Conservation (phyloP, 2,888 invertebrate species). For the Drosophila eohydei region DNA sequence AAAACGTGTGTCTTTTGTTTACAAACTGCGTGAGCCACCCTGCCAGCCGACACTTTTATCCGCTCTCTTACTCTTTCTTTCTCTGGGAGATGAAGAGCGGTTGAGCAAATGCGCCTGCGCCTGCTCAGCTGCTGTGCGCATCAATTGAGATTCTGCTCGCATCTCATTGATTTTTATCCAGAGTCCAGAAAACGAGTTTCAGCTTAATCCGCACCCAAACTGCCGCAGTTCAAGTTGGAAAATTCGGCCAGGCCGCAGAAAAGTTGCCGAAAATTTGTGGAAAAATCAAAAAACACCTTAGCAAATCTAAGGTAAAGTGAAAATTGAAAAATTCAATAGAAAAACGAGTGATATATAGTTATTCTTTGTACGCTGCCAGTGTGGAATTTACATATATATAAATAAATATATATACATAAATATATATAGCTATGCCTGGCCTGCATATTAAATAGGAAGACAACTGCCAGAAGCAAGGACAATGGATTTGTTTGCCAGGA, state of each 20-base stretch:
- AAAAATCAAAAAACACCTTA: conserved; percentile 32
- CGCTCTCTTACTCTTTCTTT: conserved; percentile 19
- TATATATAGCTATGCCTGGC: conserved; percentile 42
- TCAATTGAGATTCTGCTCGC: conserved; percentile 43
- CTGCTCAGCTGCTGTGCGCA: conserved; percentile 68
- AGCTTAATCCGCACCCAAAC: conserved; percentile 77
- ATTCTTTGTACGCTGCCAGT: neutral
- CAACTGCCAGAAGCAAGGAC: conserved; percentile 26
- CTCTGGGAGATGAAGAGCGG: conserved; percentile 1
- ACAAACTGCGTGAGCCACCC: conserved; percentile 55
- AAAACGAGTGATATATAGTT: neutral
- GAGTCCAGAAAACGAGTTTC: conserved; percentile 68
- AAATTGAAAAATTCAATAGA: neutral
- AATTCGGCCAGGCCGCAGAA: conserved; percentile 31
- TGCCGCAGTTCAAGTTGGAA: conserved; percentile 59
- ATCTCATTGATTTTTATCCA: conserved; percentile 77
- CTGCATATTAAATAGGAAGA: conserved; percentile 30
- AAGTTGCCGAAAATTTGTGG: conserved; percentile 22
- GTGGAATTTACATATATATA: conserved; percentile 1
- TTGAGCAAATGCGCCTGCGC: conserved; percentile 7
- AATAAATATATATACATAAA: neutral
- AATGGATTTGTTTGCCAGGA: conserved; percentile 53
- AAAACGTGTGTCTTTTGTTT: conserved; percentile 53
- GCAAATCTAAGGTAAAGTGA: conserved; percentile 45
- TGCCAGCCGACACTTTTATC: conserved; percentile 45